Conservation (phyloP, 1,140 invertebrate genomes). For the Spodoptera litura region DNA sequence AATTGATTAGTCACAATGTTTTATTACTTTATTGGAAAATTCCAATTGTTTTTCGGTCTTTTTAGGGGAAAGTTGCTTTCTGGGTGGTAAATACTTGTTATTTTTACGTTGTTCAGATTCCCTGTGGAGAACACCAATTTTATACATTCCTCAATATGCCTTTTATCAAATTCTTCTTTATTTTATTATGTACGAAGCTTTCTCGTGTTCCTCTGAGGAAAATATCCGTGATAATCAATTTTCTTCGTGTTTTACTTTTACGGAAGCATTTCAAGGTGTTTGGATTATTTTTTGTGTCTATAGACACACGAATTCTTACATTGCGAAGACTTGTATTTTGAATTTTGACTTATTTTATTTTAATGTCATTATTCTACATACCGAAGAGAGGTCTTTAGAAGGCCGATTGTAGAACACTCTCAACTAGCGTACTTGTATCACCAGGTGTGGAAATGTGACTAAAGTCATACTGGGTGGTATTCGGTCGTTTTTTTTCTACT, state of each 20-base stretch:
- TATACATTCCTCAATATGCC: conserved; percentile 27
- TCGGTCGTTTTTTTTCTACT: too few relatives aligned
- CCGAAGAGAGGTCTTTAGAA: too few relatives aligned
- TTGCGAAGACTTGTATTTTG: too few relatives aligned
- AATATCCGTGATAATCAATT: conserved; percentile 1
- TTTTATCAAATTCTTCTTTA: conserved; percentile 18
- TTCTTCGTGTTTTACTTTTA: background rate
- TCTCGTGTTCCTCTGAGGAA: background rate
- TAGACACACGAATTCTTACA: too few relatives aligned
- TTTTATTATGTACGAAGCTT: conserved; percentile 4
- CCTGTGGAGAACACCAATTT: conserved; percentile 23
- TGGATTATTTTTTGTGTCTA: too few relatives aligned
- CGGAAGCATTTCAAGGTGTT: too few relatives aligned
- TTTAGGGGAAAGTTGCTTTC: conserved; percentile 36
- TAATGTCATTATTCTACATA: too few relatives aligned
- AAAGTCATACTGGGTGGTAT: too few relatives aligned
- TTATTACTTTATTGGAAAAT: conserved; percentile 52
- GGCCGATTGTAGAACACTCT: background rate
- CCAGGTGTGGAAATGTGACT: too few relatives aligned
- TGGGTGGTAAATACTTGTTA: conserved; percentile 38
- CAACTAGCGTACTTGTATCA: too few relatives aligned
- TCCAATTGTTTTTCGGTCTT: conserved; percentile 46
- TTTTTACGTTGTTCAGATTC: conserved; percentile 1
- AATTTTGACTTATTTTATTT: too few relatives aligned
- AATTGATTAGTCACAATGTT: conserved; percentile 68